phyloP scores from a whole-genome alignment of 1,140 invertebrate species.

The Notospermus geniculatus region DNA sequence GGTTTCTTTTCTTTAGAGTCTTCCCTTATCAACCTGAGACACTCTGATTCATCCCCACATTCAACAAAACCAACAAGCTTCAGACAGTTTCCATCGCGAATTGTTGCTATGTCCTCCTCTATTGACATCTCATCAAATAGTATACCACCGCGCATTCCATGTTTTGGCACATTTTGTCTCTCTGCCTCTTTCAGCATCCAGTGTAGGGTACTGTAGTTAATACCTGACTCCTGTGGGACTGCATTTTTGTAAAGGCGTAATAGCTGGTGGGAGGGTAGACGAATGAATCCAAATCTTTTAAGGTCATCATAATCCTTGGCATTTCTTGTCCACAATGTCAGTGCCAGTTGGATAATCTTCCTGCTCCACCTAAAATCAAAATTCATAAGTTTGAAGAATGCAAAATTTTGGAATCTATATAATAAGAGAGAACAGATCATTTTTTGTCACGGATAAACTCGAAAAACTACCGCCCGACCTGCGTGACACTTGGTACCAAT shows the following conservation, averaged over 20 bases:
- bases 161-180: not conserved
- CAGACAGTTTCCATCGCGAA: not conserved
- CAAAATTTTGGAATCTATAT: too few relatives aligned
- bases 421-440: too few relatives aligned
- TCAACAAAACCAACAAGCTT: slow-evolving; percentile 5
- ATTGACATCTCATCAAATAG: slow-evolving; percentile 9
- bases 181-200: slow-evolving; percentile 23
- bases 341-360: too few relatives aligned
- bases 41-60: not conserved
- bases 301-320: slow-evolving; percentile 16
- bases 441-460: too few relatives aligned
- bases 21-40: not conserved
- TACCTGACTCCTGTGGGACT: slow-evolving; percentile 18
- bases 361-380: too few relatives aligned
- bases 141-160: slow-evolving; percentile 15
- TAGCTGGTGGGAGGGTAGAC: slow-evolving; percentile 17
- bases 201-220: slow-evolving; percentile 12
- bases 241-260: slow-evolving; percentile 21
- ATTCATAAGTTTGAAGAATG: too few relatives aligned
- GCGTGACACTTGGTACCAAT: too few relatives aligned
- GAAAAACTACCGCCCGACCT: too few relatives aligned
- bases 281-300: slow-evolving; percentile 14
- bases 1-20: not conserved
- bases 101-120: not conserved
- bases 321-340: slow-evolving; percentile 18